Evolutionary conservation across 2,113 vertebrate species (phyloP), one percentile per base, ranked within the genome.

Genomic region (Motacilla tschutschensis): DNA sequence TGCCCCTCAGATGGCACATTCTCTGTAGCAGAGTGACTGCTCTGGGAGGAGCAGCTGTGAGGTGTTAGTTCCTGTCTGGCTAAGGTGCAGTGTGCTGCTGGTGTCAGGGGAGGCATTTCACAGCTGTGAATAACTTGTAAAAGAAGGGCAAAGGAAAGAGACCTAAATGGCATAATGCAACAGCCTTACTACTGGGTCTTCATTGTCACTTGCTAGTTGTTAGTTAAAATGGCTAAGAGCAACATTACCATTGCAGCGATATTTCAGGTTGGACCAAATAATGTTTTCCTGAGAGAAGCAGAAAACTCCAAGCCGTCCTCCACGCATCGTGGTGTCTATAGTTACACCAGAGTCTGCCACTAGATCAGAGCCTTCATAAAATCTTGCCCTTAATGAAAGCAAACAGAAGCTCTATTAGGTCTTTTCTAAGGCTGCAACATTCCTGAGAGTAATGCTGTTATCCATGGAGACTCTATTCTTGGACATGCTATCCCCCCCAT

Each of bases 211-310:
- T 83, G 75, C 38, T 62, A 73, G 48, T 17, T 41, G 14, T 60
- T 75, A 90, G 47, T 12, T 46, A 70, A 72, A 80, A 60, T 8
- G 25, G n/a, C 5, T 38, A 58, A 77, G 10, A 76, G n/a, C 60
- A 76, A 58, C 11, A 35, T 98, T 97, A 99, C 99, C 99, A 12
- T 99, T 99, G 96, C 99, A 99, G 66, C 99, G 98, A 25, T 99
- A 99, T 91, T 98, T 99, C 91, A 99, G 97, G 92, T 99, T 99
- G 93, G 99, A 99, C 99, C 99, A 99, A 96, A 99, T 99, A 81
- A 99, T 99, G 94, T 99, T 99, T 97, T 99, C 99, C 94, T 99
- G 99, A 80, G 99, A 99, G 97, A 99, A 99, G 95, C 99, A 99
- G 98, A 99, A 99, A 90, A 99, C 99, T 2, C 99, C 99, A n/a